Evolutionary conservation across 2,888 invertebrate species (phyloP).

Genomic region (Corbicula japonica): DNA sequence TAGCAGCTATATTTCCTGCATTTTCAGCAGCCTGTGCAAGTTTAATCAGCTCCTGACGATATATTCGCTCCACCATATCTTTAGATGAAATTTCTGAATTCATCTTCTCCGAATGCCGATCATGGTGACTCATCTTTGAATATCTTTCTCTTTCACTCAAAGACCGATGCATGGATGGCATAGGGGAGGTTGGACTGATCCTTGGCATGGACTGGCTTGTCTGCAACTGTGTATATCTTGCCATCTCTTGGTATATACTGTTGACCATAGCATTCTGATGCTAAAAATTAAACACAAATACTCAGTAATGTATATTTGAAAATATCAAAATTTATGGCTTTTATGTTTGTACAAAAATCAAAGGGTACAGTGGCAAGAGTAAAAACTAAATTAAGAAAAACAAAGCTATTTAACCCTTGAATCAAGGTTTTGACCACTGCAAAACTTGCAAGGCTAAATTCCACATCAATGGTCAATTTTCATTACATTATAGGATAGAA

Average conservation of each 20-base stretch:
- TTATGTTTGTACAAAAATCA: no score
- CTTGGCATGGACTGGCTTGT: slow-evolving; percentile 41
- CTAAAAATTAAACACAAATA: slow-evolving; percentile 55
- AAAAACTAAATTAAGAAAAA: no score
- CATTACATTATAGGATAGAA: no score
- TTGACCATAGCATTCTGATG: slow-evolving; percentile 84
- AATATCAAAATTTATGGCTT: no score
- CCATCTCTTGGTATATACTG: slow-evolving; percentile 90
- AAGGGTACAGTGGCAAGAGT: no score
- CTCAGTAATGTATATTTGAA: no score
- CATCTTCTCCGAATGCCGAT: slow-evolving; percentile 54
- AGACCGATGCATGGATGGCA: slow-evolving; percentile 26
- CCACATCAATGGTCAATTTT: no score
- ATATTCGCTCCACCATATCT: slow-evolving; percentile 88
- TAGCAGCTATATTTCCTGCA: slow-evolving; percentile 85
- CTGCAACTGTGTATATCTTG: slow-evolving; percentile 88
- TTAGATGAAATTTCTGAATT: slow-evolving; percentile 88
- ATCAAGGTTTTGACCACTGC: no score
- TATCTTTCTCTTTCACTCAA: slow-evolving; percentile 41
- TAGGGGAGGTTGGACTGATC: slow-evolving; percentile 46
- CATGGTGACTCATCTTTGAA: slow-evolving; percentile 49
- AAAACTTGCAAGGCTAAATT: no score
- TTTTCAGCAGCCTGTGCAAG: slow-evolving; percentile 90
- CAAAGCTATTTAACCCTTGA: no score
- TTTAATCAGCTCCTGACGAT: slow-evolving; percentile 92